Base-by-base conservation (phyloP, 2,888 invertebrate species). In the Tenthredo scrophulariae region DNA sequence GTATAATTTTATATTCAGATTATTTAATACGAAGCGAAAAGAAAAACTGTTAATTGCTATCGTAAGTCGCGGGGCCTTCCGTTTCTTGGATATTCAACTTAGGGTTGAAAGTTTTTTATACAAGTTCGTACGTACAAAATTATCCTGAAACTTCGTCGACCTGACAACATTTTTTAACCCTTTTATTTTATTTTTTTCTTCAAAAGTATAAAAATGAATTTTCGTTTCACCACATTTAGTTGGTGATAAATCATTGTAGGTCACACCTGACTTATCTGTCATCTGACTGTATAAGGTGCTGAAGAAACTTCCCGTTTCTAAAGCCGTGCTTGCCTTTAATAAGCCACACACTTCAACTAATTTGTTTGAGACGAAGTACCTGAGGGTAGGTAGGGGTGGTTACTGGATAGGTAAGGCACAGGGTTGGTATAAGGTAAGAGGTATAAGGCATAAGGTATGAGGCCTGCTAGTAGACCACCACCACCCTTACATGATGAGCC, bases 261-360 rank as follows among this genome's bases (percentile, higher is more conserved):
- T 83, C 83, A 70, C 46, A 70, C 83, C 83, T 83, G 83, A 83
- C 83, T 83, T 83, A 83, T 83, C 83, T 83, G 83, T 83, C 65
- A 83, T 83, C 83, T 50, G 83, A 83, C 29, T 43, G 46, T 67
- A 40, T 40, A 70, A 83, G 43, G 70, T 26, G 18, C 50, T 46
- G 22, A 10, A 46, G 67, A 70, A 18, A 43, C 72, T 74, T 13
- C 22, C 13, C 22, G n/a, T 29, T 80, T 62, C 62, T 13, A 50
- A 80, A 50, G 46, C 62, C 22, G 67, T 46, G 82, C 46, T 67
- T 67, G 67, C 83, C 83, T 83, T 70, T 83, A 83, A 83, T 83
- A 83, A 83, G 83, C 70, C 83, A 62, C 67, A 50, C 65, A 83
- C 83, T 83, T 83, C 67, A 83, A 83, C 83, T 83, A 83, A 83